Percentiles rank a stretch among this genome's conserved stretches.
Evolutionary conservation across 2,888 invertebrate species (phyloP).

Genomic region (Nematopogon swammerdamellus): DNA sequence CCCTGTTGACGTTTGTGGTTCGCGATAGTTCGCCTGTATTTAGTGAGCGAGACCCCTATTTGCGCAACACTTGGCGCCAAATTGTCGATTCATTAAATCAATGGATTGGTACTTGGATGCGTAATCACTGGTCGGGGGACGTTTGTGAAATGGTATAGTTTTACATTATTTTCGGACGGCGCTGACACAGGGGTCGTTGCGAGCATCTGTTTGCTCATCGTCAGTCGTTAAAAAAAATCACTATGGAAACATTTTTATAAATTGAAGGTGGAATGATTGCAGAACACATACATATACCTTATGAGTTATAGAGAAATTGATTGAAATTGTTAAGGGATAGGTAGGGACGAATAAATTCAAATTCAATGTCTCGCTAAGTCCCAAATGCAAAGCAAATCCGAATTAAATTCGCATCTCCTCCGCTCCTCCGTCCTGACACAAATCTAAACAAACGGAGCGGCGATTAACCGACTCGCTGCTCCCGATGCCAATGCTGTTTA

Average conservation of each 20-base stretch:
- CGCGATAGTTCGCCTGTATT: background rate
- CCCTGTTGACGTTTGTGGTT: background rate
- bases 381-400: background rate
- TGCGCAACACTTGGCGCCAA: slow-evolving; percentile 48
- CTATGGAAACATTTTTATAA: too few relatives aligned
- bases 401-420: background rate
- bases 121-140: background rate
- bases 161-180: background rate
- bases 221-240: too few relatives aligned
- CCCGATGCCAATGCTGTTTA: slow-evolving; percentile 54
- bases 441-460: slow-evolving; percentile 42
- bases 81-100: background rate
- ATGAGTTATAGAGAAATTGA: too few relatives aligned
- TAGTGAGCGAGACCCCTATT: slow-evolving; percentile 27
- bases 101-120: background rate
- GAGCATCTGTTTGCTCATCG: too few relatives aligned
- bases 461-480: slow-evolving; percentile 55
- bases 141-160: background rate
- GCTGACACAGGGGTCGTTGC: too few relatives aligned
- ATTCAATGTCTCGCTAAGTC: background rate
- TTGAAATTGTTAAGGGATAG: too few relatives aligned
- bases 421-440: slow-evolving; percentile 26
- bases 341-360: background rate
- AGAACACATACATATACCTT: too few relatives aligned
- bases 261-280: too few relatives aligned